Base-by-base conservation (phyloP, 2,888 invertebrate genomes). In the Strigamia maritima region DNA sequence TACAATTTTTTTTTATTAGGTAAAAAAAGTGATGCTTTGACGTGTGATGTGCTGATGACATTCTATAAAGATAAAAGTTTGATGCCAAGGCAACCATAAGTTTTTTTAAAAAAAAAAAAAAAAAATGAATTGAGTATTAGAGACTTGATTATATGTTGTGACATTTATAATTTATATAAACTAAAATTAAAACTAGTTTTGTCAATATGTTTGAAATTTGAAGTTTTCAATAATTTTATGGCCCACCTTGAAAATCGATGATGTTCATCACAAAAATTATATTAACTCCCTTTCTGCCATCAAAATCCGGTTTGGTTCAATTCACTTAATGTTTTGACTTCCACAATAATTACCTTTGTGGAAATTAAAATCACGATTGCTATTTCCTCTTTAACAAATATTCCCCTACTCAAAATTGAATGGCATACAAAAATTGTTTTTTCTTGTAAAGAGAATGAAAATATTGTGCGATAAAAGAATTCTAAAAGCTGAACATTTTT, bases 341-440 rank as follows among this genome's bases (percentile, higher is more conserved):
- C 24, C 19, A 16, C 4, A 70, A 70, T 28, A 70, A 70, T 70
- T 28, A 70, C 7, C 28, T 28, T 70, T 16, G 28, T 26, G 70
- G 28, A 70, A 70, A 70, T 70, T 12, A 28, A 70, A 70, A 28
- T 70, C 26, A 28, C 16, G 28, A 70, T 70, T 70, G 70, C 16
- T 14, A 70, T 70, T 70, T 70, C 70, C 70, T 12, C 70, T 70
- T 26, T 70, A 70, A 70, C 26, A 26, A n/a, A 26, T 70, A 19
- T 70, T 28, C 22, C 7, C 70, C 16, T 70, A 10, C 28, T 7
- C 6, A 26, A 28, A 70, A 54, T 54, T 54, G 54, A 54, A 70
- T 26, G 7, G 70, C 14, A 65, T 12, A n/a, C 10, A 10, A 28
- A 28, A 10, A 28, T 8, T 26, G 22, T 7, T 2, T 8, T 24